A percentile compares a stretch with the other conserved stretches of the same genome.
These are phyloP conservation scores for Agapetus fuscipes DNA, from an alignment of 2,888 invertebrate species.

Conservation along the genomic window DNA sequence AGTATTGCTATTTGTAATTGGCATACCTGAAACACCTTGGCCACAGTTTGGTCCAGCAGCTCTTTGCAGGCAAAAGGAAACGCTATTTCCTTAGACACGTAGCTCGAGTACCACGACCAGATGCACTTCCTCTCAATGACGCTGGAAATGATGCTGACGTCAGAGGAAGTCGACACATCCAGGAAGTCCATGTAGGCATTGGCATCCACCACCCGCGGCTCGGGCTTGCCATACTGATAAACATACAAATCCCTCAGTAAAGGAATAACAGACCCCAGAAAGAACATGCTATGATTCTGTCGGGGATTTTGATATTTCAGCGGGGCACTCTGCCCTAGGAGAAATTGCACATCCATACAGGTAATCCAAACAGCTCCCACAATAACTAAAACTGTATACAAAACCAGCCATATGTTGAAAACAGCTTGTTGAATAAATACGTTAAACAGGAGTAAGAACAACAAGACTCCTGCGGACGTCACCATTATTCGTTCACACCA, in stretches of 20 bases:
- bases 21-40: slow-evolving; percentile 37
- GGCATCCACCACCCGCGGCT: slow-evolving; percentile 23
- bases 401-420: slow-evolving; percentile 32
- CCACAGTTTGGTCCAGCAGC: slow-evolving; percentile 42
- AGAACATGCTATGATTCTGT: slow-evolving; percentile 4
- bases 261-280: slow-evolving; percentile 2
- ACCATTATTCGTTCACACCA: slow-evolving; percentile 20
- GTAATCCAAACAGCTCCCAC: slow-evolving; percentile 38
- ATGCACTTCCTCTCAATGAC: slow-evolving; percentile 38
- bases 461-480: slow-evolving; percentile 10
- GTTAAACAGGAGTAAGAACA: slow-evolving; percentile 8
- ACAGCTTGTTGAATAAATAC: slow-evolving; percentile 4
- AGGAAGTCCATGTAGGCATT: background rate
- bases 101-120: slow-evolving; percentile 41
- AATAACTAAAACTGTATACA: slow-evolving; percentile 36
- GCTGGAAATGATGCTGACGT: slow-evolving; percentile 40
- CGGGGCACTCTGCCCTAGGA: slow-evolving; percentile 44
- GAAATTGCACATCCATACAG: slow-evolving; percentile 44
- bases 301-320: slow-evolving; percentile 34
- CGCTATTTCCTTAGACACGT: slow-evolving; percentile 40
- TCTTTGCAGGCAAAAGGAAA: slow-evolving; percentile 45
- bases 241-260: slow-evolving; percentile 4
- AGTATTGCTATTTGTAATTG: background rate
- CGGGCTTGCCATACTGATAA: too few relatives aligned
- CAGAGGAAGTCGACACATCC: slow-evolving; percentile 34